Conservation (phyloP, 2,113 vertebrate species). For the Labrus mixtus region DNA sequence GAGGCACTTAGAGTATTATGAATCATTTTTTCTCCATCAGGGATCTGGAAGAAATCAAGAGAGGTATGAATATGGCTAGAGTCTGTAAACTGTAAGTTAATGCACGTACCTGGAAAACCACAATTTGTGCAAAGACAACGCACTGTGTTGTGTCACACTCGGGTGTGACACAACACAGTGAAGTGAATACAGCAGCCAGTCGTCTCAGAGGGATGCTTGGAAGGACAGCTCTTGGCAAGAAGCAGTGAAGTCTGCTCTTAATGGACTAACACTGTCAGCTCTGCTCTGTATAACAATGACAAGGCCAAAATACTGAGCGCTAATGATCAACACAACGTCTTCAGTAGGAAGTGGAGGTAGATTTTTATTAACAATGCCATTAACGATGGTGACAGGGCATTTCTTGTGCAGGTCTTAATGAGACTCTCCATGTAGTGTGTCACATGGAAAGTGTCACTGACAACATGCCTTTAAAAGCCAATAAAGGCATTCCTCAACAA, state of each 20-base stretch:
- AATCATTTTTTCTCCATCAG: too few species aligned
- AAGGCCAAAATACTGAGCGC: background rate
- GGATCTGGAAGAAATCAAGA: background rate
- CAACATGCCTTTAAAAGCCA: conserved; percentile 30
- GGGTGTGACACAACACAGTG: background rate
- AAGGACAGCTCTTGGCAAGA: conserved; percentile 2
- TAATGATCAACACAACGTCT: background rate
- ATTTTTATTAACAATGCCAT: conserved; percentile 8
- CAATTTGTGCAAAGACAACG: background rate
- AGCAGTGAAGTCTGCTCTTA: background rate
- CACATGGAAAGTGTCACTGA: conserved; percentile 40
- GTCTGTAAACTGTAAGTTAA: background rate
- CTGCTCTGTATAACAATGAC: background rate
- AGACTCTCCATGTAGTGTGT: conserved; percentile 36
- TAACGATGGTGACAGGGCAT: background rate
- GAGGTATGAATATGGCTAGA: background rate
- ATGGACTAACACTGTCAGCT: conserved; percentile 3
- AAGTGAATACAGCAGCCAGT: background rate
- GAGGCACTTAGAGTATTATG: too few species aligned
- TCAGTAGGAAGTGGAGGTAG: background rate
- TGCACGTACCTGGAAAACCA: background rate
- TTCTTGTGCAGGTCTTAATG: conserved; percentile 61
- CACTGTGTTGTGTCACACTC: too few species aligned
- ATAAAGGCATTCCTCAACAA: conserved; percentile 63
- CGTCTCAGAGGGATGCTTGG: background rate